Evolutionary conservation across 2,113 vertebrate species (phyloP).

Genomic region (Pholis gunnellus): DNA sequence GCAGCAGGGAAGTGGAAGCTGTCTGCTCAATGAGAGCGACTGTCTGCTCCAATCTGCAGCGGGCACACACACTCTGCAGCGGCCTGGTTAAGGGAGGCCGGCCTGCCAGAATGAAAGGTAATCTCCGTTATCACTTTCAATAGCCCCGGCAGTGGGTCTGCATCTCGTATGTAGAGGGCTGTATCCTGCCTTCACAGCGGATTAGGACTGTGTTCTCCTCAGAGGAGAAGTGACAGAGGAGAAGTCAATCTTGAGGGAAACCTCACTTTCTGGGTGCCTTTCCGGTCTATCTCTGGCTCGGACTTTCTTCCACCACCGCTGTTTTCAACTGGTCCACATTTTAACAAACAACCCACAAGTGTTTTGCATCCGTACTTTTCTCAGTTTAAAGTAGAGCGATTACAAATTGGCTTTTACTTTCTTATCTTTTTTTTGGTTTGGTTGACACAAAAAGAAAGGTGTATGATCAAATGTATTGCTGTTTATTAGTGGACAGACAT

Average conservation of each 20-base stretch:
- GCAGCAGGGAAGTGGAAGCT: slow-evolving; percentile 71
- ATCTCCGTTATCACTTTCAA: slow-evolving; percentile 89
- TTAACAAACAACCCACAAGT: neutral
- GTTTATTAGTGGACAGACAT: neutral
- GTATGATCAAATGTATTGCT: neutral
- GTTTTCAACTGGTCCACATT: slow-evolving; percentile 1
- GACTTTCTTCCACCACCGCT: neutral
- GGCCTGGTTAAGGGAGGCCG: slow-evolving; percentile 68
- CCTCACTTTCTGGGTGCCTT: slow-evolving; percentile 29
- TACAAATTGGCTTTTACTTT: neutral
- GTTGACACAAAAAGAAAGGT: neutral
- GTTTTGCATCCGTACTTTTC: neutral
- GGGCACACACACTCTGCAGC: slow-evolving; percentile 81
- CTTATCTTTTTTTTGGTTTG: too few species aligned
- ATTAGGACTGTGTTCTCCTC: slow-evolving; percentile 82
- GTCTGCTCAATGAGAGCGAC: slow-evolving; percentile 76
- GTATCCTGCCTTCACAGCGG: slow-evolving; percentile 82
- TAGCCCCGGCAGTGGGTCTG: slow-evolving; percentile 79
- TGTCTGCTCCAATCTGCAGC: slow-evolving; percentile 87
- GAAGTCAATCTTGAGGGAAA: slow-evolving; percentile 73
- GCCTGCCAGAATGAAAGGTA: slow-evolving; percentile 80
- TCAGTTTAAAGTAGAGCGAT: neutral
- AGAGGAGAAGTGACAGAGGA: slow-evolving; percentile 73
- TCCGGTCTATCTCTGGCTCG: neutral
- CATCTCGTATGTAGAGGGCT: slow-evolving; percentile 69